A percentile compares a stretch with the other conserved stretches of the same genome.
These are phyloP conservation scores for Tillus elongatus DNA, from an alignment of 2,888 invertebrate genomes.

Conservation along the genomic window DNA sequence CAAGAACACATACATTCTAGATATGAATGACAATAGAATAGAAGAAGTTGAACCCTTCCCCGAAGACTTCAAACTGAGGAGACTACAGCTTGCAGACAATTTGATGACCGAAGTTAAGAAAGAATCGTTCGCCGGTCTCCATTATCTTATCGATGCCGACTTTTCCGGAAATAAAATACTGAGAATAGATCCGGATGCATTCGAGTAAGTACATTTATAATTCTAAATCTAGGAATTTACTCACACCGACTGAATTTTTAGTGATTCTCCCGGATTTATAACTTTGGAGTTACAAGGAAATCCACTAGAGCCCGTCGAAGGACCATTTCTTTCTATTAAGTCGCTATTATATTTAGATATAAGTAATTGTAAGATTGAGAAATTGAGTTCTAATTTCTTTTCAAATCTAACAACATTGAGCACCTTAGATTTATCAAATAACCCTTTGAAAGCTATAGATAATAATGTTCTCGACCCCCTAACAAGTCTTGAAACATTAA, in stretches of 20 bases:
- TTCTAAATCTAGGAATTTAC: no score
- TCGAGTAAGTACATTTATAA: constrained; percentile 44
- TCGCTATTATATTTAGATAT: constrained; percentile 61
- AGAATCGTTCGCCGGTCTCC: constrained; percentile 54
- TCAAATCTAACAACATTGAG: constrained; percentile 56
- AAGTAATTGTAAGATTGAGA: constrained; percentile 53
- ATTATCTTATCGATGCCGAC: constrained; percentile 61
- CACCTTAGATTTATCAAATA: constrained; percentile 60
- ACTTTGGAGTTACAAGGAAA: constrained; percentile 63
- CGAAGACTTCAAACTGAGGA: constrained; percentile 57
- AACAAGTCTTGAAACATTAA: constrained; percentile 55
- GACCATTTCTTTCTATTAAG: constrained; percentile 54
- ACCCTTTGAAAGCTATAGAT: constrained; percentile 52
- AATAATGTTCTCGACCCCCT: constrained; percentile 54
- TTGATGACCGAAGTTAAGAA: constrained; percentile 50
- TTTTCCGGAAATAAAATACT: constrained; percentile 58
- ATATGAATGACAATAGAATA: constrained; percentile 61
- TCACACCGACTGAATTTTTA: constrained; percentile 39
- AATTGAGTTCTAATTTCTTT: constrained; percentile 55
- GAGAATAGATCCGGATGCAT: constrained; percentile 55
- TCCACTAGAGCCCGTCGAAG: constrained; percentile 52
- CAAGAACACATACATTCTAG: constrained; percentile 59
- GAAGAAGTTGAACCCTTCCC: constrained; percentile 53
- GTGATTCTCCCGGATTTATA: constrained; percentile 59
- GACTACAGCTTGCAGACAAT: constrained; percentile 62